A percentile compares a stretch with the other conserved stretches of the same genome.
Evolutionary conservation across 2,797 vertebrate species (phyloP).

Genomic region (Darevskia nairensis): DNA sequence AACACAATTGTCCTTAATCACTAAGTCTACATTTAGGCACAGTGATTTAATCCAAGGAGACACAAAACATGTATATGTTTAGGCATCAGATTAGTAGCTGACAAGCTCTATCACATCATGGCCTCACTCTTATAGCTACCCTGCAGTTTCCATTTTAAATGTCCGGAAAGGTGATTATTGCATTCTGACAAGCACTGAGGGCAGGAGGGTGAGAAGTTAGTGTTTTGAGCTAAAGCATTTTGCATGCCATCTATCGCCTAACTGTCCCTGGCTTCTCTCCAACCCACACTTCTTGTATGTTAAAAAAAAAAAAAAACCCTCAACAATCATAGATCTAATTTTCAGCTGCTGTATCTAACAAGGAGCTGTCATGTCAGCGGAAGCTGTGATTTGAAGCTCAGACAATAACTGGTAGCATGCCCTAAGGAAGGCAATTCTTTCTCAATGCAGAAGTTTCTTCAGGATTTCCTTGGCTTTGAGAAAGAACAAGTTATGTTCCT

Average conservation of each 20-base stretch:
- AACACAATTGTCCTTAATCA: conserved; percentile 49
- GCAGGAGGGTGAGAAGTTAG: no score
- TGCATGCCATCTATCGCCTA: conserved; percentile 4
- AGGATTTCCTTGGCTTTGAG: conserved; percentile 32
- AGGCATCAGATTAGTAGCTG: conserved; percentile 64
- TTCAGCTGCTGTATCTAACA: conserved; percentile 42
- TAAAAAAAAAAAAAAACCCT: conserved; percentile 36
- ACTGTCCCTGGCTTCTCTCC: conserved; percentile 13
- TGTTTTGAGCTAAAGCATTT: not conserved
- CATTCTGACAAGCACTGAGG: not conserved
- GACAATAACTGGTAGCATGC: conserved; percentile 42
- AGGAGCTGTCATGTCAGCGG: conserved; percentile 51
- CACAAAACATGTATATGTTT: conserved; percentile 55
- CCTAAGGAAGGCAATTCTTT: conserved; percentile 54
- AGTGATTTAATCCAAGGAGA: conserved; percentile 66
- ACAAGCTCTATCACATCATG: conserved; percentile 41
- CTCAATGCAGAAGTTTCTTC: not conserved
- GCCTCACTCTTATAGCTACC: conserved; percentile 33
- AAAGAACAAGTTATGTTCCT: conserved; percentile 36
- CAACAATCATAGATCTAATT: conserved; percentile 24
- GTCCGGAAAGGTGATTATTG: conserved; percentile 50
- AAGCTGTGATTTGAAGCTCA: conserved; percentile 52
- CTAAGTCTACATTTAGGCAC: conserved; percentile 32
- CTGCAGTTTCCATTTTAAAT: not conserved
- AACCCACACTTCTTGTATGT: conserved; percentile 26